phyloP scores from a whole-genome alignment of 2,797 vertebrate species.

The Coregonus ussuriensis region DNA sequence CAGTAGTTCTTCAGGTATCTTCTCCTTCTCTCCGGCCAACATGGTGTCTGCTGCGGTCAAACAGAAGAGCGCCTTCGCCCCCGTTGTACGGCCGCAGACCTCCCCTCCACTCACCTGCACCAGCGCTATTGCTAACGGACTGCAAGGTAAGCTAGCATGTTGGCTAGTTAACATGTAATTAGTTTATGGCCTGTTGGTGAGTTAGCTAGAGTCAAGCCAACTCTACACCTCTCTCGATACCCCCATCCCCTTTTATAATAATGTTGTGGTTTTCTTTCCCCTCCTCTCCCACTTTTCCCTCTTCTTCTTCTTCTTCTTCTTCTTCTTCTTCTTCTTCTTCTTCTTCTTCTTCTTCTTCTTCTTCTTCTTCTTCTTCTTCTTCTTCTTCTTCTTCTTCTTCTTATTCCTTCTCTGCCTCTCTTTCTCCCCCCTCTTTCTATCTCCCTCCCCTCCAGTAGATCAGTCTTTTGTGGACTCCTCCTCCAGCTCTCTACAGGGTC shows the following conservation, averaged over 20 bases:
- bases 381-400: constrained; percentile 39
- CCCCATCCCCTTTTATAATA: not conserved
- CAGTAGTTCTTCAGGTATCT: constrained; percentile 98
- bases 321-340: too few relatives aligned
- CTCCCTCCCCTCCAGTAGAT: constrained; percentile 77
- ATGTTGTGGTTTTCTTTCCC: not conserved
- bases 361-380: too few relatives aligned
- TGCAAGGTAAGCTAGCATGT: constrained; percentile 86
- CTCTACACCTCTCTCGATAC: not conserved
- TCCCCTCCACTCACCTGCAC: constrained; percentile 97
- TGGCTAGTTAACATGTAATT: not conserved
- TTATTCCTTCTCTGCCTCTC: constrained; percentile 37
- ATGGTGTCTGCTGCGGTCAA: constrained; percentile 98
- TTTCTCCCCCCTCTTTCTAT: constrained; percentile 28
- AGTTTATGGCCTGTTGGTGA: too few relatives aligned
- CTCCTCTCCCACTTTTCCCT: constrained; percentile 45
- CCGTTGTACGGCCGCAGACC: constrained; percentile 96
- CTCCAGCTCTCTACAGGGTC: constrained; percentile 92
- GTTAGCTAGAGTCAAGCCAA: too few relatives aligned
- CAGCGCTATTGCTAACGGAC: constrained; percentile 94
- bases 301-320: constrained; percentile 19
- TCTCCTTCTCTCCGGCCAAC: constrained; percentile 99
- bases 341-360: too few relatives aligned
- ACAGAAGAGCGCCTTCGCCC: constrained; percentile 99
- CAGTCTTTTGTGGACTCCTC: constrained; percentile 96